These are phyloP conservation scores for Glomeris maerens DNA, from an alignment of 1,140 invertebrate species.

Conservation along the genomic window DNA sequence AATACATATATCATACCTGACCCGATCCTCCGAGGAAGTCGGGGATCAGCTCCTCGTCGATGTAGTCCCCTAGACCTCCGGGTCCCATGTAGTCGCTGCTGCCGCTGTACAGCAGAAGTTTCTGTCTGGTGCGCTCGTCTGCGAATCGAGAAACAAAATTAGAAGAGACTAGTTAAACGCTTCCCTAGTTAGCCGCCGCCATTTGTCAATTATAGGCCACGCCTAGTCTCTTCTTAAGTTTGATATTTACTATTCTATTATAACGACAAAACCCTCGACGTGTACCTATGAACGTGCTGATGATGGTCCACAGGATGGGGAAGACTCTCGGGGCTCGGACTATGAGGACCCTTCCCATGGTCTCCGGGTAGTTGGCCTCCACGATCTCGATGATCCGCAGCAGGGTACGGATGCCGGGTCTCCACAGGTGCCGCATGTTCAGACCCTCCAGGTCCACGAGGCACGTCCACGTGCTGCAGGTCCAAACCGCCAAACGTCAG, in stretches of 20 bases:
- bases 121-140: slow-evolving; percentile 88
- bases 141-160: slow-evolving; percentile 24
- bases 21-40: slow-evolving; percentile 81
- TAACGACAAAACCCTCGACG: background rate
- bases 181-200: too few relatives aligned
- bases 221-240: too few relatives aligned
- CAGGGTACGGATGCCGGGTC: slow-evolving; percentile 71
- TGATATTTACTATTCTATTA: too few relatives aligned
- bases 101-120: slow-evolving; percentile 85
- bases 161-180: too few relatives aligned
- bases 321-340: slow-evolving; percentile 81
- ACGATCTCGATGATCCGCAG: slow-evolving; percentile 89
- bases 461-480: slow-evolving; percentile 63
- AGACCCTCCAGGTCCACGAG: slow-evolving; percentile 85
- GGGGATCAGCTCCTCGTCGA: slow-evolving; percentile 69
- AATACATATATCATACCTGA: slow-evolving; percentile 65
- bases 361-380: slow-evolving; percentile 92
- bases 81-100: slow-evolving; percentile 56
- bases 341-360: slow-evolving; percentile 76
- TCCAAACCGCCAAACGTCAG: too few relatives aligned
- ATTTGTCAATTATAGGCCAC: too few relatives aligned
- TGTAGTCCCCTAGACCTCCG: slow-evolving; percentile 71
- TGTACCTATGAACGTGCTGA: slow-evolving; percentile 83
- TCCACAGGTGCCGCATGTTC: slow-evolving; percentile 90
- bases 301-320: slow-evolving; percentile 91